These are phyloP conservation scores for Apistogramma diplotaenia DNA, from an alignment of 2,113 vertebrate genomes.

Conservation along the genomic window DNA sequence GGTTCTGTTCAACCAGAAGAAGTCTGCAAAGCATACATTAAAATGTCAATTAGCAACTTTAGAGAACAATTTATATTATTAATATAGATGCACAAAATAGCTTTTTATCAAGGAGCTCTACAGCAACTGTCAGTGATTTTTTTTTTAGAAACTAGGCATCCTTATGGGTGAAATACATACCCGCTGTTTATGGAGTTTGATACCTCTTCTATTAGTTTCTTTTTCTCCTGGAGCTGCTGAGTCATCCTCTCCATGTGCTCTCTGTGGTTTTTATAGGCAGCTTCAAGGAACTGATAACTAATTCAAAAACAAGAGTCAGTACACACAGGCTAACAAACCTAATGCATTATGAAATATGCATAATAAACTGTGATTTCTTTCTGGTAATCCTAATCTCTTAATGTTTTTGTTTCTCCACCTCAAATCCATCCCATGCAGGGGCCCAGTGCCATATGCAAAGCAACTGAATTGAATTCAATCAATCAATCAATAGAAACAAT, in stretches of 20 bases:
- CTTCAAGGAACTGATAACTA: slow-evolving; percentile 94
- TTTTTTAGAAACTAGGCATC: neutral
- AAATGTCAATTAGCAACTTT: neutral
- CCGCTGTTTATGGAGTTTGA: slow-evolving; percentile 89
- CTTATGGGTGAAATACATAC: slow-evolving; percentile 60
- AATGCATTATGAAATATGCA: neutral
- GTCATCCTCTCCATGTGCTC: slow-evolving; percentile 90
- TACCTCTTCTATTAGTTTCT: slow-evolving; percentile 87
- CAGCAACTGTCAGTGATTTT: neutral
- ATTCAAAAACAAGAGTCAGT: slow-evolving; percentile 22
- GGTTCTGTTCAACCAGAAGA: slow-evolving; percentile 90
- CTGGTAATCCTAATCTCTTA: no score
- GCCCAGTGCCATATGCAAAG: no score
- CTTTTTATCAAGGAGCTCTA: no score
- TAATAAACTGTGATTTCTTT: neutral
- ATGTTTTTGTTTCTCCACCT: neutral
- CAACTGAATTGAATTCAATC: neutral
- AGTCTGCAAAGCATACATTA: slow-evolving; percentile 78
- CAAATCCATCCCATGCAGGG: no score
- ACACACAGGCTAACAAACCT: neutral
- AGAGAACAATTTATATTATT: neutral
- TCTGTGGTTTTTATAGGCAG: slow-evolving; percentile 92
- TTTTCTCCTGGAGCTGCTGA: slow-evolving; percentile 90
- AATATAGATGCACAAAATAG: neutral
- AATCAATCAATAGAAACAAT: neutral